Evolutionary conservation across 2,113 vertebrate genomes (phyloP), one percentile per base, ranked within the genome.

Genomic region (Varanus salvator): DNA sequence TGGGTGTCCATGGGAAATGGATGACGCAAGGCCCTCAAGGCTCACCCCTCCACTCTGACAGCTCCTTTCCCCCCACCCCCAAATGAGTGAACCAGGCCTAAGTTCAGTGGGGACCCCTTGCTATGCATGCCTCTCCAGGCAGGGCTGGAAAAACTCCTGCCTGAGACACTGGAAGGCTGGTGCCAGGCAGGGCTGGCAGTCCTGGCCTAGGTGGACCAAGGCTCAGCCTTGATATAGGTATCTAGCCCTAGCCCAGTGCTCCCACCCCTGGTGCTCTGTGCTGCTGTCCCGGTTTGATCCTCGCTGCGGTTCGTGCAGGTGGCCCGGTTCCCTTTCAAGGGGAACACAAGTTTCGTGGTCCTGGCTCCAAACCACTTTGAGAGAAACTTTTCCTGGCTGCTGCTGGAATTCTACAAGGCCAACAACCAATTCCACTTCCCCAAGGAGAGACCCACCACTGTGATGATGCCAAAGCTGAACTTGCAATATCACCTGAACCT

Each of bases 401-500:
- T 98, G 86, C 90, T 95, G 60, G 98, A 97, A 78, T 93, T 99
- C 72, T 98, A 97, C 80, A 94, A 97, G 80, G 95, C 96, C 50
- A 94, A 97, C 5, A 91, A 99, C 1, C 97, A 98, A 84, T 89
- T 87, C n/a, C 97, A 96, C 27, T 96, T 97, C n/a, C 97, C 98
- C 64, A 95, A 90, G 74, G 97, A 98, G 94, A 97, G 94, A 69
- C 97, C 96, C 31, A 98, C 98, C 86, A 95, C 91, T 12, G 98
- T 99, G 88, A 98, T 96, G 97, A 94, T 99, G 52, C 99, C 99
- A 2, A 99, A 98, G 97, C 97, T 99, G 77, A 97, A 97, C 86
- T 14, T 99, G 91, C 97, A 98, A 84, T 97, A 98, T 91, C 91
- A 96, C 74, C 95, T 98, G 93, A 98, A 99, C 75, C 97, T 99